Evolutionary conservation across 1,140 invertebrate species (phyloP).

Genomic region (Caenorhabditis tropicalis): DNA sequence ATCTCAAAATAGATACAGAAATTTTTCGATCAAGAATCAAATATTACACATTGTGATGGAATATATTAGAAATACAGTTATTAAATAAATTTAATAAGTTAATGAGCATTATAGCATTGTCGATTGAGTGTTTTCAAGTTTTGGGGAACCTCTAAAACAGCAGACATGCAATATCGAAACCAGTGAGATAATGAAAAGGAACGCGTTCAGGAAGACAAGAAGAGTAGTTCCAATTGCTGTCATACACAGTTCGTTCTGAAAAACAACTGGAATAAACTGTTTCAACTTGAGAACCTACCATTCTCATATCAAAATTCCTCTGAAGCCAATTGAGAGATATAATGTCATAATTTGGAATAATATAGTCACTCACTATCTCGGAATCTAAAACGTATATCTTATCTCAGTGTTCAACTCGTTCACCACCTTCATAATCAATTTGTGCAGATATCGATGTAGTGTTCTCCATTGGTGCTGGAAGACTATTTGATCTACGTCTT

Average conservation of each 20-base stretch:
- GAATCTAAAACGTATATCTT: background rate
- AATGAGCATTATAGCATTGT: constrained; percentile 4
- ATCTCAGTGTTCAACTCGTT: background rate
- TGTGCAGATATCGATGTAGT: background rate
- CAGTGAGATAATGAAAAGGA: constrained; percentile 23
- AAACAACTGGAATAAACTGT: background rate
- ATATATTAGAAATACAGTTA: background rate
- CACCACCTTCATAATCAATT: background rate
- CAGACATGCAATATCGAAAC: constrained; percentile 32
- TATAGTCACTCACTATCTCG: constrained; percentile 35
- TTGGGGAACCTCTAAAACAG: background rate
- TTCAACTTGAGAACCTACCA: background rate
- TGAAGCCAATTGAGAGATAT: constrained; percentile 4
- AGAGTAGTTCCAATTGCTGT: background rate
- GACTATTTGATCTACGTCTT: constrained; percentile 41
- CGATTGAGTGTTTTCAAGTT: constrained; percentile 3
- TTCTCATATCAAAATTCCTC: constrained; percentile 37
- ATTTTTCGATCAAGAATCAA: background rate
- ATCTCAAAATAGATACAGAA: constrained; percentile 18
- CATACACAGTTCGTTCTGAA: constrained; percentile 47
- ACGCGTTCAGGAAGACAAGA: constrained; percentile 21
- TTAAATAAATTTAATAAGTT: background rate
- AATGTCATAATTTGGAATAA: constrained; percentile 40
- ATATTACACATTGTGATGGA: background rate
- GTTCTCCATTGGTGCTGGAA: background rate